phyloP scores from a whole-genome alignment of 2,113 vertebrate species.

The Nematolebias whitei region DNA sequence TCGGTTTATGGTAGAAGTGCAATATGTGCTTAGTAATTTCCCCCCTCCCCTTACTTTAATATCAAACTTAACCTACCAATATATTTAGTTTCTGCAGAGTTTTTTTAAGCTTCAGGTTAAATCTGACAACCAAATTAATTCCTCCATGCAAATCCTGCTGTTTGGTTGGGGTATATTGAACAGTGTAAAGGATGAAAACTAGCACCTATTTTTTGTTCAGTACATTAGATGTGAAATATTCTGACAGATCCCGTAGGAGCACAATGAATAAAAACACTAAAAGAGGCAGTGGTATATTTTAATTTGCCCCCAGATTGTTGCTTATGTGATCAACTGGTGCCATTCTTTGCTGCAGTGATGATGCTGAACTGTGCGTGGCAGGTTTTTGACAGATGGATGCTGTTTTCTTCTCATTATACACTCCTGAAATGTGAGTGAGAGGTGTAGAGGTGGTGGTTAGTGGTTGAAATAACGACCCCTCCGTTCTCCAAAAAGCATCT shows the following conservation, averaged over 20 bases:
- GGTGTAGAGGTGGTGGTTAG: constrained; percentile 29
- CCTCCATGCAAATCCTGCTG: too few species aligned
- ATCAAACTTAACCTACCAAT: too few species aligned
- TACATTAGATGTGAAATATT: background rate
- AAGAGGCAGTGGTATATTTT: constrained; percentile 39
- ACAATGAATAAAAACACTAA: background rate
- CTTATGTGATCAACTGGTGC: constrained; percentile 49
- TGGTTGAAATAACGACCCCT: constrained; percentile 58
- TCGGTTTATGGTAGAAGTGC: too few species aligned
- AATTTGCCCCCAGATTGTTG: constrained; percentile 37
- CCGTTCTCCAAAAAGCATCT: constrained; percentile 41
- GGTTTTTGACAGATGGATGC: constrained; percentile 58
- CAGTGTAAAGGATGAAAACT: too few species aligned
- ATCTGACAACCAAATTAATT: too few species aligned
- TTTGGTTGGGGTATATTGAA: too few species aligned
- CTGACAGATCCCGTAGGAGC: constrained; percentile 5
- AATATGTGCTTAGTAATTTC: too few species aligned
- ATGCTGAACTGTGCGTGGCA: background rate
- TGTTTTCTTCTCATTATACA: constrained; percentile 69
- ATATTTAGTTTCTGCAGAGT: too few species aligned
- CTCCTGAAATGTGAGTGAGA: constrained; percentile 57
- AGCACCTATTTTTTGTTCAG: background rate
- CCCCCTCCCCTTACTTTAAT: too few species aligned
- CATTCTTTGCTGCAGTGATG: constrained; percentile 21
- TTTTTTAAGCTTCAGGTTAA: too few species aligned